Evolutionary conservation across 1,140 invertebrate genomes (phyloP).

Genomic region (Orussus abietinus): DNA sequence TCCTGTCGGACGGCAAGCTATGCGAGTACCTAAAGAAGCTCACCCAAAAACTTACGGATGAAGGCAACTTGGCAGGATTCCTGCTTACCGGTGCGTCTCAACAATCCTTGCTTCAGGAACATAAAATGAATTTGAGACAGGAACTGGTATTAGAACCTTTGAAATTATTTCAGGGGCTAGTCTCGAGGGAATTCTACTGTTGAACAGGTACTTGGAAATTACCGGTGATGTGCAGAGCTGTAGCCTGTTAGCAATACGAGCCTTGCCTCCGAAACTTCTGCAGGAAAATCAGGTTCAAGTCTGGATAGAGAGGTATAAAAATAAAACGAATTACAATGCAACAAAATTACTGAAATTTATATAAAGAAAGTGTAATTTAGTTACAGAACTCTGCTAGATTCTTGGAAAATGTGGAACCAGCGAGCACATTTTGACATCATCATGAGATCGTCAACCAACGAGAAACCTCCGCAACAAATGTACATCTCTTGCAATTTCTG

Average conservation of each 20-base stretch:
- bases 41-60: conserved; percentile 65
- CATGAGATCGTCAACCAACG: conserved; percentile 59
- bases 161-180: conserved; percentile 62
- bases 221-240: conserved; percentile 91
- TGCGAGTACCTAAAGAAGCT: conserved; percentile 73
- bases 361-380: conserved; percentile 44
- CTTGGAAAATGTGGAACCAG: conserved; percentile 78
- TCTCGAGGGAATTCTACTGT: conserved; percentile 69
- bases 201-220: conserved; percentile 86
- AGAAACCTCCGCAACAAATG: conserved; percentile 71
- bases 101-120: too few relatives aligned
- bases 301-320: conserved; percentile 68
- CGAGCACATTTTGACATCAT: conserved; percentile 72
- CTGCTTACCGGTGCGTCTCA: conserved; percentile 70
- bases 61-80: conserved; percentile 81
- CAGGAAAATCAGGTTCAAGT: conserved; percentile 61
- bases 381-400: conserved; percentile 71
- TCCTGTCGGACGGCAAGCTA: conserved; percentile 77
- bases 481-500: conserved; percentile 93
- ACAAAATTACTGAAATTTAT: conserved; percentile 2
- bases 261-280: conserved; percentile 64
- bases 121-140: too few relatives aligned
- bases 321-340: conserved; percentile 2
- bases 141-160: too few relatives aligned
- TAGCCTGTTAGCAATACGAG: conserved; percentile 73